Evolutionary conservation across 2,888 invertebrate species (phyloP).

Genomic region (Sesia bembeciformis): DNA sequence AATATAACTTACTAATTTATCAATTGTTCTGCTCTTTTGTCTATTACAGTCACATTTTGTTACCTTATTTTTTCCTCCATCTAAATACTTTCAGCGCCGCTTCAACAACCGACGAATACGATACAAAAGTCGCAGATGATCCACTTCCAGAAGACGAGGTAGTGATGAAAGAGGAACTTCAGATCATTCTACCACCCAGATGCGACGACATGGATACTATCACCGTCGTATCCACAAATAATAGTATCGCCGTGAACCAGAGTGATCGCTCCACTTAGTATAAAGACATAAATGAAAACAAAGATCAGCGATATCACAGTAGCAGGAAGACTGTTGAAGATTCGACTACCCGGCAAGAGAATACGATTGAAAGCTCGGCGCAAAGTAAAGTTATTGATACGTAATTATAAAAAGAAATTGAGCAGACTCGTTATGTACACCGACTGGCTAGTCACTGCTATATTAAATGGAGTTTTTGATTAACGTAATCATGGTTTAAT

Average conservation of each 20-base stretch:
- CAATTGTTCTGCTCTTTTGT: too few relatives aligned
- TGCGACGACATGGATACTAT: slow-evolving; percentile 49
- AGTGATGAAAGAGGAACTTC: slow-evolving; percentile 51
- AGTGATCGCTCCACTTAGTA: neutral
- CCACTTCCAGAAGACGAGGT: slow-evolving; percentile 49
- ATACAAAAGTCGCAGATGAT: slow-evolving; percentile 36
- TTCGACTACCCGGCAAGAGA: slow-evolving; percentile 2
- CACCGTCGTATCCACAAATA: slow-evolving; percentile 22
- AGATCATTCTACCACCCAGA: slow-evolving; percentile 58
- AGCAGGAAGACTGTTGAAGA: neutral
- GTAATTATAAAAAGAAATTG: slow-evolving; percentile 22
- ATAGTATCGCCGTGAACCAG: neutral
- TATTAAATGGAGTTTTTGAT: neutral
- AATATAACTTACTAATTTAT: too few relatives aligned
- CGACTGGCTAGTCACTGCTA: slow-evolving; percentile 5
- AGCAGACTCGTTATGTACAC: slow-evolving; percentile 31
- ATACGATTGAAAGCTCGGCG: slow-evolving; percentile 22
- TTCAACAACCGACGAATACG: slow-evolving; percentile 38
- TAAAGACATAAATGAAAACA: neutral
- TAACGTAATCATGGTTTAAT: neutral
- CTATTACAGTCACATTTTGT: too few relatives aligned
- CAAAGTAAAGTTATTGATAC: slow-evolving; percentile 23
- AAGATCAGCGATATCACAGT: neutral
- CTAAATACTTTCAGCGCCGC: slow-evolving; percentile 20
- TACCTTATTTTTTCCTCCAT: too few relatives aligned